Evolutionary conservation across 2,797 vertebrate species (phyloP).

Genomic region (Chelon labrosus): DNA sequence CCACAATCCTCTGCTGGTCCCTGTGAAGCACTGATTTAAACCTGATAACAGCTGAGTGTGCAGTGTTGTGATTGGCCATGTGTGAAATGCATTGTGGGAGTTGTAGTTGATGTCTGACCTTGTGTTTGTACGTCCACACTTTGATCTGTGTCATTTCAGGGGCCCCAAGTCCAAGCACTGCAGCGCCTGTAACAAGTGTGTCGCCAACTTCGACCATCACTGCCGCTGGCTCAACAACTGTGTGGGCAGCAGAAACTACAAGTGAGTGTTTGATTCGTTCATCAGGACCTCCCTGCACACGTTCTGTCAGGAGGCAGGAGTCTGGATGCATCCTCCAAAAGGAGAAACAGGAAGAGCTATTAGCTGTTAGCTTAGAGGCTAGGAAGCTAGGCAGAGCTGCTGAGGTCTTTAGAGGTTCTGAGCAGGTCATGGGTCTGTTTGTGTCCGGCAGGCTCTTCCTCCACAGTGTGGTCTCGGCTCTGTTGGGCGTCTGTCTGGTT

Average conservation of each 20-base stretch:
- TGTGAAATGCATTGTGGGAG: background rate
- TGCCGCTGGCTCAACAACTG: conserved; percentile 99
- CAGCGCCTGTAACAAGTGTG: conserved; percentile 97
- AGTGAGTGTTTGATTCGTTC: conserved; percentile 81
- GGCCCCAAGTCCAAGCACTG: conserved; percentile 96
- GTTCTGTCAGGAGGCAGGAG: too few species aligned
- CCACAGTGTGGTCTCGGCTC: conserved; percentile 92
- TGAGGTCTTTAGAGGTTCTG: too few species aligned
- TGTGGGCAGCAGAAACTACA: conserved; percentile 96
- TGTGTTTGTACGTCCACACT: too few species aligned
- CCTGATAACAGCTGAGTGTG: background rate
- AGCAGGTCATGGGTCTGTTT: background rate
- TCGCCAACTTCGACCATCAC: conserved; percentile 97
- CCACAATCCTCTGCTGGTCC: too few species aligned
- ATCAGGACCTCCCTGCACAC: too few species aligned
- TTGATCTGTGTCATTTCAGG: conserved; percentile 76
- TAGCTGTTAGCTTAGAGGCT: too few species aligned
- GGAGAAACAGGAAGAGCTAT: too few species aligned
- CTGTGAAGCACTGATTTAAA: too few species aligned
- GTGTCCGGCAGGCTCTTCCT: conserved; percentile 89
- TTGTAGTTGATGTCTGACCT: background rate
- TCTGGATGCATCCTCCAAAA: too few species aligned
- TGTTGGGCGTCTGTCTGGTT: conserved; percentile 89
- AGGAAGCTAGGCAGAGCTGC: too few species aligned
- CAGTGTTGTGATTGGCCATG: background rate